These are phyloP conservation scores for Phymatocera aterrima DNA, from an alignment of 2,888 invertebrate genomes.

Conservation along the genomic window DNA sequence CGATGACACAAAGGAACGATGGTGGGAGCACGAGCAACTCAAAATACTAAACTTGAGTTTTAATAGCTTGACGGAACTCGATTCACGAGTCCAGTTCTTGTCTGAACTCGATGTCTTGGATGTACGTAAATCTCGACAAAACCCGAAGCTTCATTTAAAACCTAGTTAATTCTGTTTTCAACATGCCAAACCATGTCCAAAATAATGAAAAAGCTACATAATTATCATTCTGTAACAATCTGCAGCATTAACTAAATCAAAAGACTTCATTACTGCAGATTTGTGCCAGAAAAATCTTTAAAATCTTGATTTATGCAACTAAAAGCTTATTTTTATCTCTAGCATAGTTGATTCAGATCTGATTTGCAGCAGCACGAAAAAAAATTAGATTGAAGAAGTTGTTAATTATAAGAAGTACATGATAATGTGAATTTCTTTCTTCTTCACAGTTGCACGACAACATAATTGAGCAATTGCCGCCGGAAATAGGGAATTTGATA, in stretches of 20 bases:
- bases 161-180: not conserved
- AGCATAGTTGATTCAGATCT: not conserved
- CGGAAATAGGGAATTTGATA: conserved; percentile 83
- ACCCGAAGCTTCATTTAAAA: not conserved
- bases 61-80: conserved; percentile 81
- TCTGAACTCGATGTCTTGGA: conserved; percentile 83
- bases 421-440: conserved; percentile 55
- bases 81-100: conserved; percentile 81
- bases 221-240: not conserved
- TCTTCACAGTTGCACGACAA: conserved; percentile 88
- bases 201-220: not conserved
- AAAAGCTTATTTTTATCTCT: not conserved
- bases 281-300: not conserved
- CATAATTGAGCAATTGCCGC: conserved; percentile 83
- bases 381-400: not conserved
- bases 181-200: not conserved
- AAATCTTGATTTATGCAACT: not conserved
- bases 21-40: conserved; percentile 91
- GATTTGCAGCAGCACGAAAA: not conserved
- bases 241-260: not conserved
- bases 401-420: not conserved
- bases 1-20: conserved; percentile 79
- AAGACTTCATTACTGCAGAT: not conserved
- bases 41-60: conserved; percentile 87
- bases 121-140: conserved; percentile 75